These are phyloP conservation scores for Eristalis pertinax DNA, from an alignment of 2,888 invertebrate genomes.

Conservation along the genomic window DNA sequence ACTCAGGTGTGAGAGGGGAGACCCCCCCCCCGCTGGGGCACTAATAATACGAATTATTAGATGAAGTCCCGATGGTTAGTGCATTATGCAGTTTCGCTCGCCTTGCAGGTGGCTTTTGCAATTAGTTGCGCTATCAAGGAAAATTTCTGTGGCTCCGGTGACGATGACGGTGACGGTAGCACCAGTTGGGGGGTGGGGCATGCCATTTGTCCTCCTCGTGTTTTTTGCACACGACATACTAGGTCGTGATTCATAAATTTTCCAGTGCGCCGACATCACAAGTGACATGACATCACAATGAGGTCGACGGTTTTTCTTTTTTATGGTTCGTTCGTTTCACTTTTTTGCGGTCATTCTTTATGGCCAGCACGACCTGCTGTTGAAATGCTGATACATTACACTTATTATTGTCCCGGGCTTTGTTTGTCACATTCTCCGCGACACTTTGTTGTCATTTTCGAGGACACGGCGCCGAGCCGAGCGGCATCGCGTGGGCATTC, in stretches of 20 bases:
- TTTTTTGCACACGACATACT: constrained; percentile 14
- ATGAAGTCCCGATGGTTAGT: constrained; percentile 57
- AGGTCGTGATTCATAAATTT: constrained; percentile 46
- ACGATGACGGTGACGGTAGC: not conserved
- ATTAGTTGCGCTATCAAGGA: constrained; percentile 37
- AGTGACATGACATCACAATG: constrained; percentile 10
- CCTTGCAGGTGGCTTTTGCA: constrained; percentile 22
- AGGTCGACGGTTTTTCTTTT: constrained; percentile 28
- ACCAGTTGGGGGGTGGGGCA: not conserved
- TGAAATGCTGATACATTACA: constrained; percentile 10
- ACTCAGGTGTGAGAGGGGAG: not conserved
- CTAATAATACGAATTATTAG: constrained; percentile 63
- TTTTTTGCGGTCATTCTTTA: constrained; percentile 10
- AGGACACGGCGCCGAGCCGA: not conserved
- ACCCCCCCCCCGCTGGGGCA: not conserved
- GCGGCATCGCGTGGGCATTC: not conserved
- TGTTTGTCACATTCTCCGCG: not conserved
- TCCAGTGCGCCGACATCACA: constrained; percentile 9
- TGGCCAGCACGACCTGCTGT: constrained; percentile 5
- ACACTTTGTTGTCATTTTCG: not conserved
- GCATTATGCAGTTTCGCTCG: constrained; percentile 51
- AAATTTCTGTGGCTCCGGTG: not conserved
- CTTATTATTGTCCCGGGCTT: not conserved
- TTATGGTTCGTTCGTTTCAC: constrained; percentile 14
- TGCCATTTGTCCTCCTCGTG: too few relatives aligned